These are phyloP conservation scores for Erebia palarica DNA, from an alignment of 2,888 invertebrate genomes.

Conservation along the genomic window DNA sequence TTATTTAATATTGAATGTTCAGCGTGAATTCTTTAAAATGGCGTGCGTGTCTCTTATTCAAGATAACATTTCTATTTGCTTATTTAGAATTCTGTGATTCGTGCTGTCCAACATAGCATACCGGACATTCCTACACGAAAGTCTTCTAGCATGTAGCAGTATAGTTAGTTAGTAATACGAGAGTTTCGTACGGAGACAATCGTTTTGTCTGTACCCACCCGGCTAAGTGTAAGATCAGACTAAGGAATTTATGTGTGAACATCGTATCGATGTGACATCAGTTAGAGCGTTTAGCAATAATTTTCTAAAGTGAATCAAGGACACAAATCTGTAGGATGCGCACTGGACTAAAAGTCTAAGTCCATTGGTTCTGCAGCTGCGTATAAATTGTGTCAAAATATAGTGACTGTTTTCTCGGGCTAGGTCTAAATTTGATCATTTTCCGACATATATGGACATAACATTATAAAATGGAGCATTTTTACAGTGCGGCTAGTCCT, in stretches of 20 bases:
- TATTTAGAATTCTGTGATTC: too few relatives aligned
- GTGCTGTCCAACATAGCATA: slow-evolving; percentile 3
- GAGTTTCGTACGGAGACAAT: slow-evolving; percentile 11
- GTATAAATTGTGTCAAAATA: background rate
- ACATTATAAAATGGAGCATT: background rate
- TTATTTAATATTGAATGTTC: too few relatives aligned
- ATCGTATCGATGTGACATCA: background rate
- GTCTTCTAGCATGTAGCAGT: background rate
- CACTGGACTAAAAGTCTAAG: too few relatives aligned
- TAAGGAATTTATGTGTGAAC: background rate
- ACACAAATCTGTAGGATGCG: background rate
- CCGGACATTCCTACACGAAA: slow-evolving; percentile 15
- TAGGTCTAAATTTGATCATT: too few relatives aligned
- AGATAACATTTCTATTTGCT: too few relatives aligned
- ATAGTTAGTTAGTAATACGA: slow-evolving; percentile 8
- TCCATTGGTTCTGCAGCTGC: background rate
- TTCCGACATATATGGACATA: too few relatives aligned
- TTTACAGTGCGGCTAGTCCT: too few relatives aligned
- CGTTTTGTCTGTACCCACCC: slow-evolving; percentile 8
- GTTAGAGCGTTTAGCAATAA: slow-evolving; percentile 21
- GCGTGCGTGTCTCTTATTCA: too few relatives aligned
- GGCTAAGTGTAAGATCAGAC: background rate
- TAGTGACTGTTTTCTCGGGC: background rate
- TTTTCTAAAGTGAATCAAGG: background rate
- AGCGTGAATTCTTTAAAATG: too few relatives aligned